Conservation (phyloP, 2,888 invertebrate species). For the Sipha maydis region DNA sequence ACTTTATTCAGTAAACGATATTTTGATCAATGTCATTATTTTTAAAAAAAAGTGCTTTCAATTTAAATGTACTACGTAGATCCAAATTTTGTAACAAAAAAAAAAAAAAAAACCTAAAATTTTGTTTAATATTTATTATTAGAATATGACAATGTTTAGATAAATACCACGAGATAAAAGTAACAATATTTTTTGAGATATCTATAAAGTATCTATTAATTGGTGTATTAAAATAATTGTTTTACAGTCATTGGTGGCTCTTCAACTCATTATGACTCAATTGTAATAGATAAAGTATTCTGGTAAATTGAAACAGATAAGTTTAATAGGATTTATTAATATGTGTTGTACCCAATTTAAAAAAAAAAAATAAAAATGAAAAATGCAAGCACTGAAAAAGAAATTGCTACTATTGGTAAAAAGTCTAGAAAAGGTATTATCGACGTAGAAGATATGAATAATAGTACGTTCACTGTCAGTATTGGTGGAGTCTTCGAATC, state of each 20-base stretch:
- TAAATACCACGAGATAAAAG: too few species aligned
- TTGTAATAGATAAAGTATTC: constrained; percentile 91
- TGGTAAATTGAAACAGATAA: constrained; percentile 99
- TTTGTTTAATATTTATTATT: constrained; percentile 55
- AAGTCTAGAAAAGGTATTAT: constrained; percentile 86
- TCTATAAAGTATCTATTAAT: background rate
- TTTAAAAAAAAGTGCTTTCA: constrained; percentile 38
- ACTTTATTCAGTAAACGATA: background rate
- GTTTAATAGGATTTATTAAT: constrained; percentile 91
- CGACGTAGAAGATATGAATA: constrained; percentile 99
- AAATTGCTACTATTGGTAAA: constrained; percentile 87
- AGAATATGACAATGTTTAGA: constrained; percentile 74
- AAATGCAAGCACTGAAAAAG: constrained; percentile 94
- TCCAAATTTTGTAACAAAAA: too few species aligned
- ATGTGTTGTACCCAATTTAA: constrained; percentile 94
- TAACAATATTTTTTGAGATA: too few species aligned
- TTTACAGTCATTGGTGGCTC: constrained; percentile 77
- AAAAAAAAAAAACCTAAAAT: too few species aligned
- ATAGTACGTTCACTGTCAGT: constrained; percentile 98
- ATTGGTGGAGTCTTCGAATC: constrained; percentile 99
- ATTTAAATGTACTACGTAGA: background rate
- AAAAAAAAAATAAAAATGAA: constrained; percentile 93
- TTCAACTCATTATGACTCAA: constrained; percentile 70
- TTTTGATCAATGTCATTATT: constrained; percentile 48
- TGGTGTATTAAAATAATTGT: background rate